A percentile compares a stretch with the other conserved stretches of the same genome.
phyloP scores from a whole-genome alignment of 2,888 invertebrate species.

The Chrysotoxum bicinctum region DNA sequence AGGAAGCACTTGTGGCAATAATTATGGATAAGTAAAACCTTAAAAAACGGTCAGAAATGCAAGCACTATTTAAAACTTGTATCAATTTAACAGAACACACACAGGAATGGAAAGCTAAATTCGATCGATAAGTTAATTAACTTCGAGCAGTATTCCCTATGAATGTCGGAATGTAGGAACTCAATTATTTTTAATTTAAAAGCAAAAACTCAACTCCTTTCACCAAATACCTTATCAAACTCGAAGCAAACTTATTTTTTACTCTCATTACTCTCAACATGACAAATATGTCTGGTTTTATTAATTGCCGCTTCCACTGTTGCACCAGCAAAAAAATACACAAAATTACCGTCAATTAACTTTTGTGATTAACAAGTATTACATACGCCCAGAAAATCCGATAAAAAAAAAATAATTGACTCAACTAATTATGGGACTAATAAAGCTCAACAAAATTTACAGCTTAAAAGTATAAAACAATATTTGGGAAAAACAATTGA shows the following conservation, averaged over 20 bases:
- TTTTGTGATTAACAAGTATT: conserved; percentile 31
- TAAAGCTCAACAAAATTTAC: neutral
- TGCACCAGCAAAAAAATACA: conserved; percentile 18
- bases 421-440: too few species aligned
- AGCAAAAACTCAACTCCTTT: neutral
- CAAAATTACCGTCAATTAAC: conserved; percentile 61
- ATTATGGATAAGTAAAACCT: too few species aligned
- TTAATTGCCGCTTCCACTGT: conserved; percentile 9
- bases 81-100: too few species aligned
- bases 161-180: neutral
- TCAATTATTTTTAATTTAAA: neutral
- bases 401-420: neutral
- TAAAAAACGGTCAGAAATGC: too few species aligned
- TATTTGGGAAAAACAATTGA: too few species aligned
- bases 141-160: neutral
- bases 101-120: too few species aligned
- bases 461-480: neutral
- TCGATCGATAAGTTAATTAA: too few species aligned
- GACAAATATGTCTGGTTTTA: neutral
- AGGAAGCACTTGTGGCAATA: too few species aligned
- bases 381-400: neutral
- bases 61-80: too few species aligned
- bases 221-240: neutral
- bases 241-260: neutral
- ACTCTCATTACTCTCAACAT: neutral